Evolutionary conservation across 1,140 invertebrate species (phyloP).

Genomic region (Melanaphis sacchari): DNA sequence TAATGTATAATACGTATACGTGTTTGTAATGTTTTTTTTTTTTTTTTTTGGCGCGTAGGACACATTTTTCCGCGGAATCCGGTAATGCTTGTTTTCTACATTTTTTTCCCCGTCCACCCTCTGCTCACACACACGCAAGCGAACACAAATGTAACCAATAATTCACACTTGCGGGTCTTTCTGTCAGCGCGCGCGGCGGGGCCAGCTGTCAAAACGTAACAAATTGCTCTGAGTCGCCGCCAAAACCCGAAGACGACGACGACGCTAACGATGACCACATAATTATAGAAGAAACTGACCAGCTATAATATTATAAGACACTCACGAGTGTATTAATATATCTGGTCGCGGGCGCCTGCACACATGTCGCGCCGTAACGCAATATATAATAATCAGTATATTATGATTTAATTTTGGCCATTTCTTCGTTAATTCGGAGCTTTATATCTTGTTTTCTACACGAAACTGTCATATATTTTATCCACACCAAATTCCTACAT

Average conservation of each 20-base stretch:
- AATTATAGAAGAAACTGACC: constrained; percentile 24
- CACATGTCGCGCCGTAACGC: background rate
- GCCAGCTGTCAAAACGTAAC: constrained; percentile 47
- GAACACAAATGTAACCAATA: constrained; percentile 37
- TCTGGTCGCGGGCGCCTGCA: background rate
- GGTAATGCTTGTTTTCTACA: constrained; percentile 42
- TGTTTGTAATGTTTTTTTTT: background rate
- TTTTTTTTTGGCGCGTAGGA: background rate
- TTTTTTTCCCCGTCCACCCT: background rate
- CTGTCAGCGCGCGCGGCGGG: constrained; percentile 31
- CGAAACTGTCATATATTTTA: background rate
- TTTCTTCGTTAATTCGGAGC: background rate
- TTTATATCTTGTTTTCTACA: background rate
- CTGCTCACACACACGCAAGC: background rate
- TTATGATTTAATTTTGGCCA: background rate
- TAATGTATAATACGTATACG: background rate
- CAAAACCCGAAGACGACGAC: constrained; percentile 16
- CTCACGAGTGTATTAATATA: background rate
- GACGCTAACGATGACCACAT: constrained; percentile 34
- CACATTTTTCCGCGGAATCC: constrained; percentile 34
- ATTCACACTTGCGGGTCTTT: constrained; percentile 11
- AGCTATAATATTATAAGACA: background rate
- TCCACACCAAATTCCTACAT: no score
- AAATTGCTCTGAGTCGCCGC: constrained; percentile 22
- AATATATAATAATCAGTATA: background rate